Percentiles rank a stretch among this genome's conserved stretches.
Conservation (phyloP, 2,888 invertebrate genomes). For the Stenurella melanura region DNA sequence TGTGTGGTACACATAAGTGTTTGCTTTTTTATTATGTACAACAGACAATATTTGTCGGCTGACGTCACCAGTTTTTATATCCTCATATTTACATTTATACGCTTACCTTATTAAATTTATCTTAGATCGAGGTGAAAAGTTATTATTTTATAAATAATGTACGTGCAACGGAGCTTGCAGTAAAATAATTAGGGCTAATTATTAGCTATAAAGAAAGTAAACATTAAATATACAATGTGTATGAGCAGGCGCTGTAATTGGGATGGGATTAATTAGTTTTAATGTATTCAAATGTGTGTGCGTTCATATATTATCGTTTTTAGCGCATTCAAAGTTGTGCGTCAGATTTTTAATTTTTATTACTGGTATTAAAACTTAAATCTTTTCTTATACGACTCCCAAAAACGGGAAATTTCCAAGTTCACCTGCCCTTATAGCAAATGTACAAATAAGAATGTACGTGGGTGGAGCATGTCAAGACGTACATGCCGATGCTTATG, state of each 20-base stretch:
- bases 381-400: too few relatives aligned
- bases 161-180: not conserved
- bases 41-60: conserved; percentile 25
- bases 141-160: conserved; percentile 11
- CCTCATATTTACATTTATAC: conserved; percentile 21
- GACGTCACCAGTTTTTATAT: conserved; percentile 37
- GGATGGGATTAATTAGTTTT: not conserved
- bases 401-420: too few relatives aligned
- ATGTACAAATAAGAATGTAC: too few relatives aligned
- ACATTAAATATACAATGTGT: not conserved
- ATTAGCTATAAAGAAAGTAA: not conserved
- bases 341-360: too few relatives aligned
- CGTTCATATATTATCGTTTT: not conserved
- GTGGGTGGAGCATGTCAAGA: too few relatives aligned
- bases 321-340: not conserved
- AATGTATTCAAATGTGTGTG: not conserved
- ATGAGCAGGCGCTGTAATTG: not conserved
- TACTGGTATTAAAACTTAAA: too few relatives aligned
- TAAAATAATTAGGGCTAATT: conserved; percentile 32
- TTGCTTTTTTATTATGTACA: conserved; percentile 38
- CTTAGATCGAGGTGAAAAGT: conserved; percentile 11
- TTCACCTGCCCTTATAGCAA: too few relatives aligned
- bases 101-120: conserved; percentile 25
- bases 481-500: too few relatives aligned
- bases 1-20: conserved; percentile 21